A percentile compares a stretch with the other conserved stretches of the same genome.
phyloP scores from a whole-genome alignment of 2,888 invertebrate genomes.

The Notodonta ziczac region DNA sequence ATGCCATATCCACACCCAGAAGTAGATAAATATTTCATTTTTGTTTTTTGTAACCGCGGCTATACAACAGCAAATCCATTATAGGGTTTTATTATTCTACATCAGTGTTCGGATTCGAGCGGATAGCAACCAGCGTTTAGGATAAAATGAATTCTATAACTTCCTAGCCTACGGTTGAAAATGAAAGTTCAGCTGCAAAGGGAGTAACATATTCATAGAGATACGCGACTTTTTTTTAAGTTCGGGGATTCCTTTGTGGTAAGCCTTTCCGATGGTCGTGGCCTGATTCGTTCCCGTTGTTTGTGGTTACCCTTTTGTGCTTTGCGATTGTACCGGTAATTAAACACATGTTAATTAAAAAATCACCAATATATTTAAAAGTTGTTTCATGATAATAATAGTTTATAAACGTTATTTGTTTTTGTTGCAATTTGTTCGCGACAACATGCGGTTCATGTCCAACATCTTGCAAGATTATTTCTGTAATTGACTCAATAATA shows the following conservation, averaged over 20 bases:
- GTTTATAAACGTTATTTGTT: constrained; percentile 24
- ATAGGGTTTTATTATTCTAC: constrained; percentile 77
- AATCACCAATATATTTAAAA: constrained; percentile 33
- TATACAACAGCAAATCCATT: constrained; percentile 72
- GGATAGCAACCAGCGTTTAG: constrained; percentile 44
- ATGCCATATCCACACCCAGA: constrained; percentile 53
- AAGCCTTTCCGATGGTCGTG: constrained; percentile 49
- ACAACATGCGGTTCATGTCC: constrained; percentile 23
- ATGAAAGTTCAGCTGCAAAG: constrained; percentile 42
- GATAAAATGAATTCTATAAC: constrained; percentile 58
- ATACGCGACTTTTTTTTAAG: constrained; percentile 64
- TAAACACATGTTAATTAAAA: constrained; percentile 30
- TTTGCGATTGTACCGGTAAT: constrained; percentile 35
- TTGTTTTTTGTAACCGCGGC: constrained; percentile 62
- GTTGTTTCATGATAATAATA: constrained; percentile 23
- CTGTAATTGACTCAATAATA: constrained; percentile 4
- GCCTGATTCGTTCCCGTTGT: constrained; percentile 47
- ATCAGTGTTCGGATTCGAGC: constrained; percentile 73
- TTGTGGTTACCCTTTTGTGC: constrained; percentile 37
- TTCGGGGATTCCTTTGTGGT: constrained; percentile 72
- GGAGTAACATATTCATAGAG: constrained; percentile 67
- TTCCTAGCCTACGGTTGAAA: constrained; percentile 55
- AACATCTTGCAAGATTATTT: constrained; percentile 21
- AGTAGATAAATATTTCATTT: constrained; percentile 58
- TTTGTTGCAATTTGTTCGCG: constrained; percentile 25